phyloP scores from a whole-genome alignment of 2,113 vertebrate genomes.

The Thunnus thynnus region DNA sequence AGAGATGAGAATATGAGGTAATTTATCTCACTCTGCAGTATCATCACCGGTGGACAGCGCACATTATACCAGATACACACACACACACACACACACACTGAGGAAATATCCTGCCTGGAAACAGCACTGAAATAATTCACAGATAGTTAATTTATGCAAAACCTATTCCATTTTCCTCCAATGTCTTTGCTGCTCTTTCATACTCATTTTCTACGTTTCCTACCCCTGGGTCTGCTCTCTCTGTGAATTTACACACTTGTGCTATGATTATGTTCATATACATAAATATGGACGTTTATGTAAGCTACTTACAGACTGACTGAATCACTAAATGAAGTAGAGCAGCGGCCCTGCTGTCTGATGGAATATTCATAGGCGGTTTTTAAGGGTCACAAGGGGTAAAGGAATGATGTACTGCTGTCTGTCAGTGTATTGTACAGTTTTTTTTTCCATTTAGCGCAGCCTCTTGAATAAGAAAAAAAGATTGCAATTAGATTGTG shows the following conservation, averaged over 20 bases:
- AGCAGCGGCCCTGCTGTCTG: conserved; percentile 40
- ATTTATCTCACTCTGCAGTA: conserved; percentile 67
- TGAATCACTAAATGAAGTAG: conserved; percentile 60
- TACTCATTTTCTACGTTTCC: conserved; percentile 15
- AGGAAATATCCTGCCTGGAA: conserved; percentile 59
- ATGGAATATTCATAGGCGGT: conserved; percentile 79
- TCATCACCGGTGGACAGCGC: conserved; percentile 50
- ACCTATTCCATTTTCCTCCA: conserved; percentile 50
- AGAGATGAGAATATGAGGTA: conserved; percentile 46
- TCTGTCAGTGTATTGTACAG: conserved; percentile 1
- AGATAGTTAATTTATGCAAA: conserved; percentile 65
- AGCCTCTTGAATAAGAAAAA: conserved; percentile 39
- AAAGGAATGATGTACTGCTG: conserved; percentile 19
- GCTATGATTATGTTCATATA: conserved; percentile 22
- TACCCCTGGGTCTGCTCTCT: conserved; percentile 30
- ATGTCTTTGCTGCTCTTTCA: conserved; percentile 17
- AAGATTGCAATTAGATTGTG: not conserved
- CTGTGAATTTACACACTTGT: conserved; percentile 48
- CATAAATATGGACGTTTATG: conserved; percentile 65
- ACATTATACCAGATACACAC: conserved; percentile 6
- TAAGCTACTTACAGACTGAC: conserved; percentile 70
- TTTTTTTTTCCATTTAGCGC: conserved; percentile 18
- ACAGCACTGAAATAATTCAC: conserved; percentile 61
- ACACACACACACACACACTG: conserved; percentile 25
- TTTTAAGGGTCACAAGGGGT: conserved; percentile 57